A percentile compares a stretch with the other conserved stretches of the same genome.
Evolutionary conservation across 1,140 invertebrate species (phyloP).

Genomic region (Ceratina japonica): DNA sequence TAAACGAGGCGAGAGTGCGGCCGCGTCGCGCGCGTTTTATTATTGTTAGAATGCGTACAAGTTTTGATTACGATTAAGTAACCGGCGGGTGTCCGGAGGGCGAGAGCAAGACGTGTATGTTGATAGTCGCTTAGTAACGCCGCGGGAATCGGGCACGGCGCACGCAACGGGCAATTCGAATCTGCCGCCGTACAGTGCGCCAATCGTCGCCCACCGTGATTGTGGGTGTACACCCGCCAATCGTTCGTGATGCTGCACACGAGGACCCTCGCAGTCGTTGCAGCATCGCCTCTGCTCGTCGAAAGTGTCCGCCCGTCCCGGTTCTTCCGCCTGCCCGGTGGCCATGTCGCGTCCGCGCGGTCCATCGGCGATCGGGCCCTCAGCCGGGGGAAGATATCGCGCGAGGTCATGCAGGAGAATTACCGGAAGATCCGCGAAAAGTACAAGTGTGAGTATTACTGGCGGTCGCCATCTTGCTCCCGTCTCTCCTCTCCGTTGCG

Average conservation of each 20-base stretch:
- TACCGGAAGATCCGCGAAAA: conserved; percentile 72
- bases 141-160: background rate
- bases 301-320: conserved; percentile 8
- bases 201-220: conserved; percentile 47
- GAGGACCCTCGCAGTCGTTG: conserved; percentile 53
- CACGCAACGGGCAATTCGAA: conserved; percentile 45
- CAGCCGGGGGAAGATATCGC: conserved; percentile 57
- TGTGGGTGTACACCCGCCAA: conserved; percentile 44
- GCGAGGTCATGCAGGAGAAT: conserved; percentile 70
- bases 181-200: conserved; percentile 46
- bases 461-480: conserved; percentile 40
- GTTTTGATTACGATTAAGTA: conserved; percentile 6
- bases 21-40: background rate
- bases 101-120: background rate
- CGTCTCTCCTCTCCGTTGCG: background rate
- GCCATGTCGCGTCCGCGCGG: background rate
- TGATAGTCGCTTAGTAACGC: background rate
- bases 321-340: background rate
- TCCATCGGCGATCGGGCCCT: conserved; percentile 43
- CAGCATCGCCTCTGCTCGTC: conserved; percentile 28
- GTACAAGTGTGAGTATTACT: conserved; percentile 75
- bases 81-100: too few species aligned
- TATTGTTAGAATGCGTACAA: background rate
- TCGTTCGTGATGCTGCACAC: conserved; percentile 61
- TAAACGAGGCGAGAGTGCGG: background rate